These are phyloP conservation scores for Hydrophis major DNA, from an alignment of 2,797 vertebrate species.

Conservation along the genomic window DNA sequence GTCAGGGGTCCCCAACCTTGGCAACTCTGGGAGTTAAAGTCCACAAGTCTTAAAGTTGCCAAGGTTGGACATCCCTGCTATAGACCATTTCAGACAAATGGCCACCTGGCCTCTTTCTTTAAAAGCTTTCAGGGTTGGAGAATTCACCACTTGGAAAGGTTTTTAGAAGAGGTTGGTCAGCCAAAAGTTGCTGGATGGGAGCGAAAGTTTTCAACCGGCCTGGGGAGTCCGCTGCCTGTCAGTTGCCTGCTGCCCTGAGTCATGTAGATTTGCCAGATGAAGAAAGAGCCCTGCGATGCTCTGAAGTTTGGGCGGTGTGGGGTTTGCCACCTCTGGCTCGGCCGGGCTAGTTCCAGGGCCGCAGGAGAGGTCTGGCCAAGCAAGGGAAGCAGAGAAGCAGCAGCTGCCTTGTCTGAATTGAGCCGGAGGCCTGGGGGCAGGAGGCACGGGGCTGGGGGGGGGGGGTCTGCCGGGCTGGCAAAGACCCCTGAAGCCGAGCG, in stretches of 20 bases:
- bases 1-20: too few species aligned
- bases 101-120: too few species aligned
- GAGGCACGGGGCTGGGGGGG: too few species aligned
- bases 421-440: neutral
- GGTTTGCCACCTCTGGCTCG: neutral
- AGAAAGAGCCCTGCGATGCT: neutral
- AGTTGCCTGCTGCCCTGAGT: neutral
- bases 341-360: neutral
- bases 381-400: neutral
- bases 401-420: neutral
- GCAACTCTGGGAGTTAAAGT: too few species aligned
- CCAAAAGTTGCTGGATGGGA: too few species aligned
- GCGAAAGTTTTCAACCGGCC: neutral
- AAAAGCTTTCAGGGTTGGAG: neutral
- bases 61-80: too few species aligned
- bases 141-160: neutral
- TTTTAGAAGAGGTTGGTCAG: neutral
- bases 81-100: neutral
- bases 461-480: neutral
- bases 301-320: neutral
- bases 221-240: neutral
- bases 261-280: neutral
- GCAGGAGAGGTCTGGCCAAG: neutral
- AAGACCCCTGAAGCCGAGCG: neutral
- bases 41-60: too few species aligned